Conservation (phyloP, 2,888 invertebrate genomes). For the Drosophila tanythrix region DNA sequence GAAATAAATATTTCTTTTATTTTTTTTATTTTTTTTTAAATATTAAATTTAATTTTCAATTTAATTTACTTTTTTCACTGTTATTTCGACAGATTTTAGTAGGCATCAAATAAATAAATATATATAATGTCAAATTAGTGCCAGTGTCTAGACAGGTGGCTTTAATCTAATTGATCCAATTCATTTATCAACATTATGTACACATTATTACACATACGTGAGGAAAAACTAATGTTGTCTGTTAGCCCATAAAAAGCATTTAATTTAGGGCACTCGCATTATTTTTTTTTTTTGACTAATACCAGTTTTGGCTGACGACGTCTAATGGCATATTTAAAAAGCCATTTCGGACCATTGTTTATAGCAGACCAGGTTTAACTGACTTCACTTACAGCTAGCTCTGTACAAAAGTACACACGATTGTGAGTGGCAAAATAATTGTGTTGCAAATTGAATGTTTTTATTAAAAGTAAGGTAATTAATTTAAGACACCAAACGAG, state of each 20-base stretch:
- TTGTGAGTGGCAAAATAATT: slow-evolving; percentile 49
- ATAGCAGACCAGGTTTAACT: slow-evolving; percentile 34
- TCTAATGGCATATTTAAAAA: slow-evolving; percentile 69
- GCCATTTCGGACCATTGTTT: slow-evolving; percentile 60
- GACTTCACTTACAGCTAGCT: slow-evolving; percentile 2
- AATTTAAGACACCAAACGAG: slow-evolving; percentile 63
- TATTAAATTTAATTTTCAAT: not conserved
- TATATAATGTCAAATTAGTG: not conserved
- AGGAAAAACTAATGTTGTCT: no score
- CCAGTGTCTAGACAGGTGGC: not conserved
- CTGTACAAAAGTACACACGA: slow-evolving; percentile 15
- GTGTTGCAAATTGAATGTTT: slow-evolving; percentile 72
- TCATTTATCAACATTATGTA: not conserved
- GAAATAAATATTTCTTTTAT: not conserved
- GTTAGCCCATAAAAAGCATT: not conserved
- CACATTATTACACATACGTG: not conserved
- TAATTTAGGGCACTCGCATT: slow-evolving; percentile 4
- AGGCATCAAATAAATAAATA: not conserved
- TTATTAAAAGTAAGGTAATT: slow-evolving; percentile 70
- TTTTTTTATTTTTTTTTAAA: not conserved
- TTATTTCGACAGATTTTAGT: not conserved
- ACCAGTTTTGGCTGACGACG: slow-evolving; percentile 54
- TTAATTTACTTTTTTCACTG: not conserved
- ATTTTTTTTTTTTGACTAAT: slow-evolving; percentile 23
- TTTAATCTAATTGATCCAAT: not conserved